phyloP scores from a whole-genome alignment of 2,888 invertebrate species.

The Norana najaformis region DNA sequence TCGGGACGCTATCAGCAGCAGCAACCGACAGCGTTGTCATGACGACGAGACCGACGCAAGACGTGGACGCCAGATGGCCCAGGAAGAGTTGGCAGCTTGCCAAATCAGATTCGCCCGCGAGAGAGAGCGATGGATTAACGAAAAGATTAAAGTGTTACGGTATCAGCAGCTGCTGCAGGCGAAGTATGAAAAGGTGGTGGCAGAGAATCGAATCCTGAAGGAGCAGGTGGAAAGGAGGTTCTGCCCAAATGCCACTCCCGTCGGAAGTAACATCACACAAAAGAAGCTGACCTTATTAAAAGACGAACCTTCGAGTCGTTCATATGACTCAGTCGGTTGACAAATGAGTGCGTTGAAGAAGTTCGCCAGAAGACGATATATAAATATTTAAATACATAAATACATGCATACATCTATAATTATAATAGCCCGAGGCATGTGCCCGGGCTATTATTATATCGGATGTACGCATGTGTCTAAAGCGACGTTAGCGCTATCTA shows the following conservation, averaged over 20 bases:
- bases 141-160: neutral
- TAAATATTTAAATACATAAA: neutral
- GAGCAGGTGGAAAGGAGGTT: neutral
- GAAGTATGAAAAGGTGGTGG: neutral
- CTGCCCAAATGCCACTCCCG: neutral
- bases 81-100: slow-evolving; percentile 22
- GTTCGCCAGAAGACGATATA: neutral
- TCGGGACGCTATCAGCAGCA: neutral
- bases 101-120: slow-evolving; percentile 13
- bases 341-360: neutral
- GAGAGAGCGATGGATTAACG: slow-evolving; percentile 2
- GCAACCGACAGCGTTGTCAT: neutral
- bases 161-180: slow-evolving; percentile 19
- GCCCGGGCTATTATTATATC: too few species aligned
- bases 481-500: too few species aligned
- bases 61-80: neutral
- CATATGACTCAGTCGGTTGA: neutral
- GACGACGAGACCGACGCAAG: neutral
- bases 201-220: neutral
- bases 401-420: too few species aligned
- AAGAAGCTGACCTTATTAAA: neutral
- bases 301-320: neutral
- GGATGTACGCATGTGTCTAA: too few species aligned
- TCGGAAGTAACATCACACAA: neutral
- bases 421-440: too few species aligned